Evolutionary conservation across 2,113 vertebrate species (phyloP).

Genomic region (Pygoscelis adeliae): DNA sequence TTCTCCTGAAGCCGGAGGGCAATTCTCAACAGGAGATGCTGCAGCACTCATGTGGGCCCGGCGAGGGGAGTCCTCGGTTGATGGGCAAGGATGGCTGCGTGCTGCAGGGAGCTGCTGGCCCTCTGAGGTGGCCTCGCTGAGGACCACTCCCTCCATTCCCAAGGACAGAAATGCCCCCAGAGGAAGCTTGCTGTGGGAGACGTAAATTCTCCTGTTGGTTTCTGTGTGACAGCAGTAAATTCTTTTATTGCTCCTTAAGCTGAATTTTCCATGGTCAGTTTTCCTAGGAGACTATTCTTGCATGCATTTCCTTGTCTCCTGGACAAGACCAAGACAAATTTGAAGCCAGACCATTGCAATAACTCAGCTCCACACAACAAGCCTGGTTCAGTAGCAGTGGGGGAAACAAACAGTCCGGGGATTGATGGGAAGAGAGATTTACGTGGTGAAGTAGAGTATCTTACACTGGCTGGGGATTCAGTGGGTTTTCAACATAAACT

Average conservation of each 20-base stretch:
- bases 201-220: conserved; percentile 33
- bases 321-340: conserved; percentile 45
- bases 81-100: background rate
- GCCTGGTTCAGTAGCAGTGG: background rate
- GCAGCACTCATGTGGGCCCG: accelerated
- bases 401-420: background rate
- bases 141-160: background rate
- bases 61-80: background rate
- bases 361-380: conserved; percentile 17
- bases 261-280: conserved; percentile 45
- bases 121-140: accelerated
- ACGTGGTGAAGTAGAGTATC: background rate
- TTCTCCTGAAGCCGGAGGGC: background rate
- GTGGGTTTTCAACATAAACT: background rate
- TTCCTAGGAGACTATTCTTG: conserved; percentile 51
- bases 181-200: background rate
- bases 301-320: background rate
- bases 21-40: background rate
- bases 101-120: background rate
- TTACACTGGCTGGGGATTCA: background rate
- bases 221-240: background rate
- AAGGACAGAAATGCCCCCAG: background rate
- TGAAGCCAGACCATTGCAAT: conserved; percentile 17
- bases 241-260: conserved; percentile 57
- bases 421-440: background rate